These are phyloP conservation scores for Piprites chloris DNA, from an alignment of 2,113 vertebrate species.

Conservation along the genomic window DNA sequence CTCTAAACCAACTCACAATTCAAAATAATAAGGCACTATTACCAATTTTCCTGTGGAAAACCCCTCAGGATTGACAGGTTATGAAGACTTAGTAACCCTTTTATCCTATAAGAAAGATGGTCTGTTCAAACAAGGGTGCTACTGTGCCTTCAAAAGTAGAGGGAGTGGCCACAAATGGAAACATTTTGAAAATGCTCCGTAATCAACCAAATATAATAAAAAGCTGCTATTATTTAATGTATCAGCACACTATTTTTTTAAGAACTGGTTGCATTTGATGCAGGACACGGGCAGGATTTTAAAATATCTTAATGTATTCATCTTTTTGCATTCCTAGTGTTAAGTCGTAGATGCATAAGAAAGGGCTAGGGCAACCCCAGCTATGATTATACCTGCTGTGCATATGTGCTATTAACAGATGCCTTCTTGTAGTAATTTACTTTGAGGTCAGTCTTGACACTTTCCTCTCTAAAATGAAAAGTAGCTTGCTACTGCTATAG, in stretches of 20 bases:
- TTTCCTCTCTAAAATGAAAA: conserved; percentile 13
- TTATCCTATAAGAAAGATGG: conserved; percentile 46
- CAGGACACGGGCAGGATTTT: neutral
- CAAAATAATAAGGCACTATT: conserved; percentile 65
- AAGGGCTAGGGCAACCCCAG: neutral
- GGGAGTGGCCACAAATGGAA: neutral
- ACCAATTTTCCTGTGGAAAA: conserved; percentile 41
- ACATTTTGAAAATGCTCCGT: conserved; percentile 30
- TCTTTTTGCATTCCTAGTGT: neutral
- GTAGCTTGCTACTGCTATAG: neutral
- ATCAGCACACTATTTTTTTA: neutral
- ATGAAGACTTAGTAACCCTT: conserved; percentile 53
- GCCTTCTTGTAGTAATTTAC: conserved; percentile 23
- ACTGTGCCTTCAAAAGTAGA: conserved; percentile 14
- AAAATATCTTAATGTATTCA: neutral
- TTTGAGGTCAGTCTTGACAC: conserved; percentile 22
- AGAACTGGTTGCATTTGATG: neutral
- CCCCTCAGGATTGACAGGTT: conserved; percentile 33
- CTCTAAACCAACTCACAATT: conserved; percentile 50
- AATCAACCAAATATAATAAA: conserved; percentile 29
- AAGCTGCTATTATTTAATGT: conserved; percentile 10
- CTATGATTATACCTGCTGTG: conserved; percentile 34
- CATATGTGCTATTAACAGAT: conserved; percentile 13
- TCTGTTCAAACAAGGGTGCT: conserved; percentile 63
- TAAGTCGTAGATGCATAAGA: neutral